Evolutionary conservation across 92 coral and sea anemone species (phyloP).

Genomic region (Diadumene lineata): DNA sequence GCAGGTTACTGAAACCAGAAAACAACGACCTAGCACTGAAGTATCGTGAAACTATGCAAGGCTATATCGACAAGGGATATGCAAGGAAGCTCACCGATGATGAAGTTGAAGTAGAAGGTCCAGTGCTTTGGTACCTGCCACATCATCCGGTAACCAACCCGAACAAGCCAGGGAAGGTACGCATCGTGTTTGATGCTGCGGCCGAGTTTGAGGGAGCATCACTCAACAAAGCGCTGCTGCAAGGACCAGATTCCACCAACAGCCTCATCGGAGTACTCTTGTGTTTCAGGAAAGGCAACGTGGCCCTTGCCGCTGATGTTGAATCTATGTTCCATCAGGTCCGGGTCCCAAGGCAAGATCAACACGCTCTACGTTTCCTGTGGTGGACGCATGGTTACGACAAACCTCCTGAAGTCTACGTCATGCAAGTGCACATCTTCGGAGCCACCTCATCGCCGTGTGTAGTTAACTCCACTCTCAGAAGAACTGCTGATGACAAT

Average conservation of each 20-base stretch:
- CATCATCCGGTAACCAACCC: conserved; percentile 55
- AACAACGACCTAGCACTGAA: conserved; percentile 29
- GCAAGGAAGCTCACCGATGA: conserved; percentile 50
- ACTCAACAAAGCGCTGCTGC: conserved; percentile 37
- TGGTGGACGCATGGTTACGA: conserved; percentile 51
- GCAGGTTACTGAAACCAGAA: conserved; percentile 22
- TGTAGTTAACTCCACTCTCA: conserved; percentile 48
- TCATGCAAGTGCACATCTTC: conserved; percentile 58
- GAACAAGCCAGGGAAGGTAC: conserved; percentile 55
- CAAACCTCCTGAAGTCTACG: conserved; percentile 44
- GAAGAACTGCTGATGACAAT: conserved; percentile 44
- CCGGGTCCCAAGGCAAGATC: conserved; percentile 47
- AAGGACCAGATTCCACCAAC: conserved; percentile 56
- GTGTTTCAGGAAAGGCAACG: conserved; percentile 46
- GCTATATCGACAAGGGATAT: conserved; percentile 41
- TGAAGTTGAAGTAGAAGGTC: conserved; percentile 20
- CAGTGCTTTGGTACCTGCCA: conserved; percentile 42
- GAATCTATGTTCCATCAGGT: conserved; percentile 64
- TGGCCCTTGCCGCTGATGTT: conserved; percentile 57
- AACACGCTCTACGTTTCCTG: conserved; percentile 55
- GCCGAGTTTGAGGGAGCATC: conserved; percentile 46
- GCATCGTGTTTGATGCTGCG: conserved; percentile 49
- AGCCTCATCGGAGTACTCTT: conserved; percentile 51
- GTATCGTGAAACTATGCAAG: conserved; percentile 47
- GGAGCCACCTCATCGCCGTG: conserved; percentile 65